Conservation (phyloP, 1,140 invertebrate species). For the Brachionus plicatilis region DNA sequence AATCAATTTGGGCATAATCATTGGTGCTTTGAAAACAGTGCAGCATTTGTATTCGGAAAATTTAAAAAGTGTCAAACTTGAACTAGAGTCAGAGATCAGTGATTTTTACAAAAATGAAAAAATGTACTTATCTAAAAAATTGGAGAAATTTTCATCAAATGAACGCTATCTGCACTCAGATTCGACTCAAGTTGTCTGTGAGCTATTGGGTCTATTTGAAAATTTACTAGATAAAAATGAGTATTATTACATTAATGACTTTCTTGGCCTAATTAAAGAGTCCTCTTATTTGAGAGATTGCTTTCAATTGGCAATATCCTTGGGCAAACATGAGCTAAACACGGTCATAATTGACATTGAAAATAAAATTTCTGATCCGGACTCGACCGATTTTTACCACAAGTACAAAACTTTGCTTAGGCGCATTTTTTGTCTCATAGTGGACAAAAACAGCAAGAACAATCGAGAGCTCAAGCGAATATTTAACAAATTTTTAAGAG, state of each 20-base stretch:
- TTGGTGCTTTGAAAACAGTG: conserved; percentile 24
- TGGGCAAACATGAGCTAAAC: background rate
- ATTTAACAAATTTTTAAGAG: conserved; percentile 15
- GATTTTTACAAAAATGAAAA: conserved; percentile 14
- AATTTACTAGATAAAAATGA: conserved; percentile 5
- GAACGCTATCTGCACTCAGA: background rate
- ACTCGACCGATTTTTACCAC: background rate
- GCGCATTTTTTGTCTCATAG: background rate
- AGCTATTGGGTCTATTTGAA: background rate
- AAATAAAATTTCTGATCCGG: background rate
- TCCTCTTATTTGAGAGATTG: background rate
- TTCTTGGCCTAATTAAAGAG: background rate
- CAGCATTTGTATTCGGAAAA: background rate
- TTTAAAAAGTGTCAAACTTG: background rate
- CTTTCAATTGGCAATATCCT: conserved; percentile 13
- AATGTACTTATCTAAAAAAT: background rate
- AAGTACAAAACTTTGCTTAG: background rate
- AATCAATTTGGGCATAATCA: conserved; percentile 21
- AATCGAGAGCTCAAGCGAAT: background rate
- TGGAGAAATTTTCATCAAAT: background rate
- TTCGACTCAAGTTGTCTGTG: background rate
- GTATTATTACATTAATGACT: conserved; percentile 24
- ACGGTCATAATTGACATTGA: background rate
- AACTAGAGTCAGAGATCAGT: background rate
- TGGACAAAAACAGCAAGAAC: background rate